Evolutionary conservation across 2,797 vertebrate species (phyloP).

Genomic region (Sylvilagus floridanus): DNA sequence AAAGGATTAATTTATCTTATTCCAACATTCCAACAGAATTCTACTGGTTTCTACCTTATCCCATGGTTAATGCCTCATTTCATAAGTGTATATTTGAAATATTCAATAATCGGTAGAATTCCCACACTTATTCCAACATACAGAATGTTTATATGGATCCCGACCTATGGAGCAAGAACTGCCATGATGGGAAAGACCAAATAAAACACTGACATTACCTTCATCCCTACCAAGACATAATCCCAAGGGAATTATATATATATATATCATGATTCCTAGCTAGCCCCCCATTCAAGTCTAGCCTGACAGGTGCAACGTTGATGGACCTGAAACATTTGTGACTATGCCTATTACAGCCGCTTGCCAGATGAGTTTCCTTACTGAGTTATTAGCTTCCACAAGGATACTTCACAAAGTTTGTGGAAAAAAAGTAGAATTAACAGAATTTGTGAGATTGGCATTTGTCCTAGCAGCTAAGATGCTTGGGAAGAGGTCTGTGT

Average conservation of each 20-base stretch:
- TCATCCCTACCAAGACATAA: background rate
- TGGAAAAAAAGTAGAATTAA: no score
- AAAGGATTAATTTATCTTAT: conserved; percentile 2
- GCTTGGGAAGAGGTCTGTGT: no score
- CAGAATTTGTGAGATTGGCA: no score
- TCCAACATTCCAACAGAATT: background rate
- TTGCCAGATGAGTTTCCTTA: background rate
- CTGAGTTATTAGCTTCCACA: background rate
- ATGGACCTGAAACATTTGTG: background rate
- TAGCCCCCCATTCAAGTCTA: background rate
- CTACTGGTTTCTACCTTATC: background rate
- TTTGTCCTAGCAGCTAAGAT: no score
- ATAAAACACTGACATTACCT: background rate
- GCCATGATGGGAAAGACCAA: background rate
- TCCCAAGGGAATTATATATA: background rate
- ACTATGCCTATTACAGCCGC: background rate
- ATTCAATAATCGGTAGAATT: background rate
- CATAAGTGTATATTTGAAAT: background rate
- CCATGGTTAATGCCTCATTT: background rate
- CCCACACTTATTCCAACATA: background rate
- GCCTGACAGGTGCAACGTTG: background rate
- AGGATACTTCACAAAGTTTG: no score
- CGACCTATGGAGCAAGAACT: background rate
- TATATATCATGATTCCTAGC: no score
- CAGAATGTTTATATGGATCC: background rate